phyloP scores from a whole-genome alignment of 2,113 vertebrate genomes.

The Gorilla gorilla region DNA sequence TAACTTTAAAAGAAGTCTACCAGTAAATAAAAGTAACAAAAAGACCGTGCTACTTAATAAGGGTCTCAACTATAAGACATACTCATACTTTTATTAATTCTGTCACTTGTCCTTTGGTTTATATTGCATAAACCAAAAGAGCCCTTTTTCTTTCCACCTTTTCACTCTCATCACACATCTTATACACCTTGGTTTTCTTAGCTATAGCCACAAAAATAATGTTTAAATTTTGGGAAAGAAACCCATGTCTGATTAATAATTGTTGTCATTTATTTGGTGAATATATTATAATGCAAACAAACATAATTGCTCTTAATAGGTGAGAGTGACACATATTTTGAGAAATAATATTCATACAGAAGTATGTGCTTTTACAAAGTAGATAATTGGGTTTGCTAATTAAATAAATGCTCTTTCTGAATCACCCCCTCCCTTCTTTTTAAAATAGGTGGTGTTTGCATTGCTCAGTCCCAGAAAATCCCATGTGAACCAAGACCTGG shows the following conservation, averaged over 20 bases:
- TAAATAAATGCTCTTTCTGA: constrained; percentile 44
- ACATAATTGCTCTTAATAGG: constrained; percentile 15
- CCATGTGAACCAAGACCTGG: constrained; percentile 94
- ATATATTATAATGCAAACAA: constrained; percentile 6
- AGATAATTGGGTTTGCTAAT: constrained; percentile 19
- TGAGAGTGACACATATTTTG: constrained; percentile 27
- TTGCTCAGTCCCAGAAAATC: constrained; percentile 98
- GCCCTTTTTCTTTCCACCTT: neutral
- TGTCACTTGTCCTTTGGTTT: neutral
- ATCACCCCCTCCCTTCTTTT: neutral
- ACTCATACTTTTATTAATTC: neutral
- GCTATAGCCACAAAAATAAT: neutral
- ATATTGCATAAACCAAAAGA: neutral
- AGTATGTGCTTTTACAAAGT: constrained; percentile 33
- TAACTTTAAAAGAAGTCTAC: neutral
- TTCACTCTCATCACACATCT: neutral
- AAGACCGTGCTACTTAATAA: neutral
- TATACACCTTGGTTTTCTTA: neutral
- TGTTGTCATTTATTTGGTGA: constrained; percentile 7
- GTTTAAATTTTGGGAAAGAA: neutral
- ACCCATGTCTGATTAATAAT: neutral
- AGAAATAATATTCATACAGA: constrained; percentile 5
- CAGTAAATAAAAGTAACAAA: neutral
- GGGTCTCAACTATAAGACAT: neutral
- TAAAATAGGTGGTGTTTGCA: constrained; percentile 94